phyloP scores from a whole-genome alignment of 1,140 invertebrate species.

The Chrysomallon squamiferum region DNA sequence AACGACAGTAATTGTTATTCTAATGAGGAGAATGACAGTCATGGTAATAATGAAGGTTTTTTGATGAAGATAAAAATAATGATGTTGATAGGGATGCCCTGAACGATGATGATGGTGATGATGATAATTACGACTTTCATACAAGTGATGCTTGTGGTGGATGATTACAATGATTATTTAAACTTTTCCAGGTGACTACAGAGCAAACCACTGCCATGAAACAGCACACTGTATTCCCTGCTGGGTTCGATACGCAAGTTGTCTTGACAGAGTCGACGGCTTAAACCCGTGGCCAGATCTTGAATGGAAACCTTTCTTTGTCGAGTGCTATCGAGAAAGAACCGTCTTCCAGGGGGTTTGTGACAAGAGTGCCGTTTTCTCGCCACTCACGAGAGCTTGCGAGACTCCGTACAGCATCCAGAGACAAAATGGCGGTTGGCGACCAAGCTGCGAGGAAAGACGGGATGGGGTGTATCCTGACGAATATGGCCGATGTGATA shows the following conservation, averaged over 20 bases:
- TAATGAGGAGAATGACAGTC: too few species aligned
- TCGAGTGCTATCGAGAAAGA: slow-evolving; percentile 35
- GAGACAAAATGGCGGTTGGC: slow-evolving; percentile 25
- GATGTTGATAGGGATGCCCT: neutral
- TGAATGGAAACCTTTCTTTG: slow-evolving; percentile 37
- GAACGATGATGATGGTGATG: neutral
- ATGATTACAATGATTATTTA: neutral
- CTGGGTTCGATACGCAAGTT: slow-evolving; percentile 32
- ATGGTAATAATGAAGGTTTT: too few species aligned
- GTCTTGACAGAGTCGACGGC: slow-evolving; percentile 26
- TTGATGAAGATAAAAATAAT: too few species aligned
- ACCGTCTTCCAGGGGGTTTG: slow-evolving; percentile 31
- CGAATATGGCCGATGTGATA: slow-evolving; percentile 26
- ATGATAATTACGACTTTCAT: neutral
- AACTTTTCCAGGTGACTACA: slow-evolving; percentile 32
- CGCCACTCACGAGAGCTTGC: slow-evolving; percentile 25
- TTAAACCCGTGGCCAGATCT: slow-evolving; percentile 35
- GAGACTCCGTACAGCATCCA: slow-evolving; percentile 29
- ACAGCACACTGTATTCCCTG: slow-evolving; percentile 38
- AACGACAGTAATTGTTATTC: too few species aligned
- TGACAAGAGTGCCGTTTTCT: slow-evolving; percentile 25
- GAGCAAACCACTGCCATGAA: slow-evolving; percentile 33
- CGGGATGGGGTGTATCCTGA: slow-evolving; percentile 25
- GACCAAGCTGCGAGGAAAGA: slow-evolving; percentile 20
- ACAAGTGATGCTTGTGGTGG: neutral